Percentiles rank a stretch among this genome's conserved stretches.
Conservation (phyloP, 2,797 vertebrate genomes). For the Acanthurus leucopareius region DNA sequence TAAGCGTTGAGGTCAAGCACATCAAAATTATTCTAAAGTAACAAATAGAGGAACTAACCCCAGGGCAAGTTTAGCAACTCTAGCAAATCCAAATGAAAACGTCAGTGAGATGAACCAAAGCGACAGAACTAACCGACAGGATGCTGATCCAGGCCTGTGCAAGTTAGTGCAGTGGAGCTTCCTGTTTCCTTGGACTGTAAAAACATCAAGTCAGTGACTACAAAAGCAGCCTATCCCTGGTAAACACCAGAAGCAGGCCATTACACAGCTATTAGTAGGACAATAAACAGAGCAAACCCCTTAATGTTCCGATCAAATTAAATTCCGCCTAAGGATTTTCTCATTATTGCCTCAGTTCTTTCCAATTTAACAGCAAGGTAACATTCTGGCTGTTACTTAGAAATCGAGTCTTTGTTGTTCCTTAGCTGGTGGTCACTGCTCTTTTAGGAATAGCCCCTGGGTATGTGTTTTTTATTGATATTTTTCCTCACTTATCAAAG, state of each 20-base stretch:
- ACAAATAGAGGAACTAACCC: conserved; percentile 16
- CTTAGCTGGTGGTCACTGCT: conserved; percentile 2
- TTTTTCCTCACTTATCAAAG: not conserved
- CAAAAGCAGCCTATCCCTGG: conserved; percentile 13
- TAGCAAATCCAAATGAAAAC: conserved; percentile 38
- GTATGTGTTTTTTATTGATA: not conserved
- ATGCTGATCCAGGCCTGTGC: conserved; percentile 20
- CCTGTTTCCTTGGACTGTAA: conserved; percentile 12
- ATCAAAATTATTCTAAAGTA: conserved; percentile 27
- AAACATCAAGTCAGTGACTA: conserved; percentile 12
- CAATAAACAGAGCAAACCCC: conserved; percentile 35
- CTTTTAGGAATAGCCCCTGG: not conserved
- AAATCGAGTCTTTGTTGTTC: not conserved
- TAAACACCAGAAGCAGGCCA: conserved; percentile 18
- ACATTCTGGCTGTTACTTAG: conserved; percentile 14
- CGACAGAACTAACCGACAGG: conserved; percentile 22
- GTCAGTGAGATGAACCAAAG: conserved; percentile 30
- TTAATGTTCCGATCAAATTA: conserved; percentile 34
- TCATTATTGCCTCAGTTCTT: conserved; percentile 25
- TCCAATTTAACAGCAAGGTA: not conserved
- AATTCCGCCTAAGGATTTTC: conserved; percentile 30
- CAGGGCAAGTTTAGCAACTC: not conserved
- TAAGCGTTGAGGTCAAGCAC: conserved; percentile 31
- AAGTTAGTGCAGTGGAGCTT: not conserved
- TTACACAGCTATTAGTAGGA: conserved; percentile 27